Base-by-base conservation (phyloP, 2,113 vertebrate genomes). In the Tiliqua scincoides region DNA sequence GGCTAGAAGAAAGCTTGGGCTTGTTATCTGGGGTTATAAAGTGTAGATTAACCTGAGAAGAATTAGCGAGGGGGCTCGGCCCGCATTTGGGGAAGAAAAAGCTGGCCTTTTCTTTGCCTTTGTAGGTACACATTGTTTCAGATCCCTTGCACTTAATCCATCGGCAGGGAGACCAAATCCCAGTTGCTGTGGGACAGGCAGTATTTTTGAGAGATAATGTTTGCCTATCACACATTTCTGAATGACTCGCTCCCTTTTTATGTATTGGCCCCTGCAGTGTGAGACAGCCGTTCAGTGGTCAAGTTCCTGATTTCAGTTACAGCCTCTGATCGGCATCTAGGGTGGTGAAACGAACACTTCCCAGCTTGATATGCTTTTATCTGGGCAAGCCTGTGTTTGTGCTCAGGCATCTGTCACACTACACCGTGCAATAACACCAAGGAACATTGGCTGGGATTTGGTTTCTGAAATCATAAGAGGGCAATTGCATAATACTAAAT, bases 31-130 rank as follows among this genome's bases (percentile, higher is more conserved):
- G 88, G 88, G 43, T 95, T 94, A 93, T 95, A 95, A 86, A 94
- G 90, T 61, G 90, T 94, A 95, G 91, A 95, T 95, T 95, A 94
- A 94, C 91, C 88, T 88, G 92, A 95, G 93, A 93, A 95, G 91
- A 95, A 94, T 93, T 94, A 93, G 84, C 91, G 90, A 82, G 85
- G 86, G 92, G 91, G 67, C 86, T 90, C 85, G 92, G 91, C 73
- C 93, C 83, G 89, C 71, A 87, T 93, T 89, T 92, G 90, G 84
- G 37, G 90, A 87, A 83, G 85, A 79, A 86, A 94, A 90, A 87
- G 90, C 82, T 85, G 75, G 77, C 79, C 84, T 57, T 93, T 65
- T 59, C 63, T 63, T 79, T 79, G 48, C 18, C 40, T 61, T 94
- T 91, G 89, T 93, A 85, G 71, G 68, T 0, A 63, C 54, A 89